Conservation (phyloP, 64 coral and sea anemone genomes). For the Montipora capricornis region DNA sequence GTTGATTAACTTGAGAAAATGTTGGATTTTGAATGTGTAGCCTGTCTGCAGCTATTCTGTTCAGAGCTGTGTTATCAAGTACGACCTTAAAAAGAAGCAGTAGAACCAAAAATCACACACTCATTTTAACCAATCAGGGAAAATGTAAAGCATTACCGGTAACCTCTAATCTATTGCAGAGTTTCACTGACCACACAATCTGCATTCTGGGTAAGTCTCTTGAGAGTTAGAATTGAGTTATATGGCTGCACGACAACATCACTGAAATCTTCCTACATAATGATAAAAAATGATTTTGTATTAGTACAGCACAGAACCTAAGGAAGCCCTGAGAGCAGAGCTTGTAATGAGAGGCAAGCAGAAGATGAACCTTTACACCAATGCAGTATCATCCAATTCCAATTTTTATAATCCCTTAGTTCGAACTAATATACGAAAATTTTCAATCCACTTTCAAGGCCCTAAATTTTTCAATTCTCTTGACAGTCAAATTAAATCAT, state of each 20-base stretch:
- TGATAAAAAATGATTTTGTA: background rate
- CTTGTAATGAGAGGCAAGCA: too few species aligned
- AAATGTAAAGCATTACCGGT: too few species aligned
- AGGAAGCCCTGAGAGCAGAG: too few species aligned
- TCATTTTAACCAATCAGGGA: too few species aligned
- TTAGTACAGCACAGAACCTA: background rate
- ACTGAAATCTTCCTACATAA: constrained; percentile 96
- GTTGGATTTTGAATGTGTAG: constrained; percentile 98
- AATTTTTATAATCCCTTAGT: too few species aligned
- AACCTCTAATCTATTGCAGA: background rate
- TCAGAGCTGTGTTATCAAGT: constrained; percentile 96
- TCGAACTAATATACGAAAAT: too few species aligned
- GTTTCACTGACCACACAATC: constrained; percentile 96
- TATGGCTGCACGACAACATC: constrained; percentile 99
- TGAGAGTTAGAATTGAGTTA: constrained; percentile 96
- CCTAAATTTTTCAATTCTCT: too few species aligned
- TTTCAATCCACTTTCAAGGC: too few species aligned
- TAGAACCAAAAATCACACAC: background rate
- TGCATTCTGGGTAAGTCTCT: constrained; percentile 98
- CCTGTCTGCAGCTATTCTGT: constrained; percentile 98
- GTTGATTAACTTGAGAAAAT: constrained; percentile 99
- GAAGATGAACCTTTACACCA: too few species aligned
- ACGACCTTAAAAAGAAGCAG: constrained; percentile 77
- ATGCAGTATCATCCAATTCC: too few species aligned
- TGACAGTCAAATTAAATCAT: too few species aligned